Evolutionary conservation across 2,888 invertebrate genomes (phyloP).

Genomic region (Dasypogon diadema): DNA sequence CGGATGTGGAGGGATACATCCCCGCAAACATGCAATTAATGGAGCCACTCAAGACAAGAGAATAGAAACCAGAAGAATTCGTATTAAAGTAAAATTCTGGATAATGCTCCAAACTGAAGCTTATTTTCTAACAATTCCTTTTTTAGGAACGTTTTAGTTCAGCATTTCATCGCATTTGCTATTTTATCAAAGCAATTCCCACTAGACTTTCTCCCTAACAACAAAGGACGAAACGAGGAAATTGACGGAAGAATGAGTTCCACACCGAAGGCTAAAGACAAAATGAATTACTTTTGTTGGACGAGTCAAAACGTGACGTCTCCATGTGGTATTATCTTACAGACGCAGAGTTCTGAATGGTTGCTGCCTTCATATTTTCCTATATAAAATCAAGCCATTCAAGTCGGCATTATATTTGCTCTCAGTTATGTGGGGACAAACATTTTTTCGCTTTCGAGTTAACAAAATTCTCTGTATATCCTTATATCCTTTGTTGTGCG

Average conservation of each 20-base stretch:
- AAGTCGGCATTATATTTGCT: slow-evolving; percentile 34
- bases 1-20: slow-evolving; percentile 8
- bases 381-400: slow-evolving; percentile 5
- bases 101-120: slow-evolving; percentile 3
- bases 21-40: slow-evolving; percentile 35
- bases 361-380: slow-evolving; percentile 7
- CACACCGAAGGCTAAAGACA: slow-evolving; percentile 9
- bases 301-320: slow-evolving; percentile 25
- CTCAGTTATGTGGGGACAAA: slow-evolving; percentile 39
- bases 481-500: slow-evolving; percentile 25
- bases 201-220: not conserved
- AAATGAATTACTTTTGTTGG: slow-evolving; percentile 35
- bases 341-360: slow-evolving; percentile 2
- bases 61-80: not conserved
- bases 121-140: slow-evolving; percentile 1
- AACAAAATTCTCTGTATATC: slow-evolving; percentile 11
- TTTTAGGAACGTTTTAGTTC: not conserved
- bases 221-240: slow-evolving; percentile 15
- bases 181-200: slow-evolving; percentile 15
- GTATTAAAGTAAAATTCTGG: not conserved
- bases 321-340: slow-evolving; percentile 40
- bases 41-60: slow-evolving; percentile 30
- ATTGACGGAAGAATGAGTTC: not conserved
- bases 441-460: slow-evolving; percentile 27
- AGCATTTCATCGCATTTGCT: slow-evolving; percentile 24